Evolutionary conservation across 2,797 vertebrate species (phyloP).

Genomic region (Alectoris magna): DNA sequence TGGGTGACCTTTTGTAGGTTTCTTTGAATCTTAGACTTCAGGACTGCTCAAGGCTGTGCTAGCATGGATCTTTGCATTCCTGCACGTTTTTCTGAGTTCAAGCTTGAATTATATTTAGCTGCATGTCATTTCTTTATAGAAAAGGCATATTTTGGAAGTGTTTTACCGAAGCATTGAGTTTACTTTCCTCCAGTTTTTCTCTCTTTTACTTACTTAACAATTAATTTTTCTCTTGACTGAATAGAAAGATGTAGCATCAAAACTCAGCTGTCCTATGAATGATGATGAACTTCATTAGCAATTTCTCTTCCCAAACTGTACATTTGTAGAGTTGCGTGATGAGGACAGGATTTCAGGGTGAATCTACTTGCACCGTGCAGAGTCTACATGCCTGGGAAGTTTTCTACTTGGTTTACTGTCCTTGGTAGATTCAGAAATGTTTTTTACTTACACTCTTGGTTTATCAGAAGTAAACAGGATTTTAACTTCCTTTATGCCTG

Average conservation of each 20-base stretch:
- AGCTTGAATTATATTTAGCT: not conserved
- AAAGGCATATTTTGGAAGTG: not conserved
- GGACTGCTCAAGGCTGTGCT: not conserved
- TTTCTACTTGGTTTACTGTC: not conserved
- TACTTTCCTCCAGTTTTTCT: not conserved
- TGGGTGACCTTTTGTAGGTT: conserved; percentile 18
- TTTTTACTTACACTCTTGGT: not conserved
- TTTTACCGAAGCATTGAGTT: not conserved
- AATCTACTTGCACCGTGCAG: not conserved
- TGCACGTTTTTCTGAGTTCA: not conserved
- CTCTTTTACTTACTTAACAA: not conserved
- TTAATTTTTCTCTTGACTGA: not conserved
- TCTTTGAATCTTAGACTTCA: not conserved
- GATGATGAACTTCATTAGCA: not conserved
- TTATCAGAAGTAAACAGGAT: not conserved
- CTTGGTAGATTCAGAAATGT: not conserved
- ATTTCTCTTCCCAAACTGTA: not conserved
- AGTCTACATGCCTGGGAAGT: not conserved
- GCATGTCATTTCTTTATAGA: not conserved
- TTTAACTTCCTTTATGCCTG: not conserved
- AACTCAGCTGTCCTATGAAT: not conserved
- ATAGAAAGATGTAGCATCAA: not conserved
- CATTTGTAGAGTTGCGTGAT: not conserved
- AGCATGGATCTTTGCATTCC: not conserved
- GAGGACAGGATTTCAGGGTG: not conserved